Evolutionary conservation across 2,888 invertebrate species (phyloP), one percentile per base, ranked within the genome.

Genomic region (Aspidapion aeneum): DNA sequence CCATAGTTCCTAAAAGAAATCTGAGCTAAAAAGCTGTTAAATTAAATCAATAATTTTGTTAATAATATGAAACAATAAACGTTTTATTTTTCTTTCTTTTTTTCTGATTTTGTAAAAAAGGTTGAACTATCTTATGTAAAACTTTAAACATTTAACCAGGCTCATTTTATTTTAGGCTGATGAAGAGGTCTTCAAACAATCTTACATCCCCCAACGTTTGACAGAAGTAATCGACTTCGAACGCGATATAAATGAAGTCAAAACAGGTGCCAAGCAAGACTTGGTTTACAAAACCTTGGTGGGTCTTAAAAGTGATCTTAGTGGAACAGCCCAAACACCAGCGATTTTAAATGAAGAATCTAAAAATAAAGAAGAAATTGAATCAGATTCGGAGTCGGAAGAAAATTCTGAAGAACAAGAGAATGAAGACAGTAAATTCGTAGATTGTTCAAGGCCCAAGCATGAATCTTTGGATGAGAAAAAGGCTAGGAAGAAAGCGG

Each of bases 101-200:
- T n/a, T n/a, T n/a, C n/a, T n/a, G n/a, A n/a, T n/a, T n/a, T n/a
- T n/a, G n/a, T n/a, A n/a, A n/a, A n/a, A n/a, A n/a, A n/a, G n/a
- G n/a, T n/a, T n/a, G n/a, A n/a, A n/a, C n/a, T n/a, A n/a, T n/a
- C n/a, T n/a, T n/a, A n/a, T n/a, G n/a, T n/a, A n/a, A n/a, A 35
- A 35, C 35, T 35, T 35, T 35, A 7, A 35, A 35, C 5, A 35
- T 12, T 35, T 35, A 7, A 35, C 12, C 35, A 35, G n/a, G n/a
- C n/a, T n/a, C n/a, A n/a, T n/a, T 35, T 35, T 7, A 3, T 65
- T 56, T 18, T 64, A 79, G 78, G 84, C 95, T 57, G 93, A 95
- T 72, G 94, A 96, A 73, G 93, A 94, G 80, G 94, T 96, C 1
- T 99, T 98, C 79, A 94, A 96, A 77, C 89, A 91, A 77, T 87